Evolutionary conservation across 2,797 vertebrate genomes (phyloP), one percentile per base, ranked within the genome.

Genomic region (Podargus strigoides): DNA sequence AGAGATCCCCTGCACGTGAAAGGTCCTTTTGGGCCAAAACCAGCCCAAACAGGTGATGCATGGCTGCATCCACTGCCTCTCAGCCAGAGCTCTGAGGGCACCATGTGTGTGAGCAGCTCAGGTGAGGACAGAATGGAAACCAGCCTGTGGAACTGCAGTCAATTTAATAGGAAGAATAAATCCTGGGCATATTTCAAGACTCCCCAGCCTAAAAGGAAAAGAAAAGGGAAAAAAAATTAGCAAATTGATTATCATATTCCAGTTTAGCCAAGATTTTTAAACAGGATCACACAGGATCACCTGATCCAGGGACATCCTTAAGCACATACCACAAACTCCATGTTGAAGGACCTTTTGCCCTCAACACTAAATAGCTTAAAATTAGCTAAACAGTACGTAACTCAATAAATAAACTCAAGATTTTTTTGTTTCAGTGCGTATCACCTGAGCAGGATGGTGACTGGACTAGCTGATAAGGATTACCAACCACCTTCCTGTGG

Each of bases 11-110:
- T 0, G 99, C 99, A 60, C 99, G 97, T 27, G 99, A 99, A 86
- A 99, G 98, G 94, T 99, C 99, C 97, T 98, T 99, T 66, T 99
- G 99, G 63, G 98, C 98, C 97, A 99, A 97, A 86, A 99, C 99
- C 96, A 98, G 97, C 94, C 98, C 96, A 59, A 99, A 99, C 47
- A 99, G 98, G 44, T 99, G 99, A 97, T 99, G 99, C 99, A 99
- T 99, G 93, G 66, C 74, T 87, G 94, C 4, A 3, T 8, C 12
- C 8, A 19, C 46, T 55, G 84, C 63, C 42, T 2, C 59, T 84
- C 76, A 68, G n/a, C 41, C 50, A 52, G 75, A n/a, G 44, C 84
- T 30, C 81, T 16, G 41, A 8, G 14, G 20, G 52, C 42, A 72
- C 68, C 89, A 47, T 8, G 76, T 18, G 81, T 47, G 8, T 0